phyloP scores from a whole-genome alignment of 2,888 invertebrate genomes.

The Lysandra bellargus region DNA sequence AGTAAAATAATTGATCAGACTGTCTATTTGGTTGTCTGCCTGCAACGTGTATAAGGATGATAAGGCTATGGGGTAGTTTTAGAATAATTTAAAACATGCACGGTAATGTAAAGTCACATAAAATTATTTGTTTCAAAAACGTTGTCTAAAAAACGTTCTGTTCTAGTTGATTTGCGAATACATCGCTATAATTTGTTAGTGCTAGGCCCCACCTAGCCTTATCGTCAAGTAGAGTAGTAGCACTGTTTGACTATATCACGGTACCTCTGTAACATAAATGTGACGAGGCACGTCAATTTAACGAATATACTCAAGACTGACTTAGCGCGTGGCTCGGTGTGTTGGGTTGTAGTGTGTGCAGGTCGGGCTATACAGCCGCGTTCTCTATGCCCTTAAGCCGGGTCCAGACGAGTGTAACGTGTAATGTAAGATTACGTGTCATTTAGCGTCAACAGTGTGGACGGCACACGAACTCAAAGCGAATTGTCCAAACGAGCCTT shows the following conservation, averaged over 20 bases:
- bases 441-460: too few species aligned
- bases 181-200: background rate
- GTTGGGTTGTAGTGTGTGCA: slow-evolving; percentile 35
- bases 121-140: too few species aligned
- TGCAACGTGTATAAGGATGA: background rate
- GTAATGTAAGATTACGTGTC: too few species aligned
- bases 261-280: slow-evolving; percentile 34
- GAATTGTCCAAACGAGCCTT: too few species aligned
- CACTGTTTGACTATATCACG: slow-evolving; percentile 20
- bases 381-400: background rate
- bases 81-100: background rate
- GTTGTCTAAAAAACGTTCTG: too few species aligned
- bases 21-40: background rate
- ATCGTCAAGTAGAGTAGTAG: background rate
- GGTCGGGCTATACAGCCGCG: background rate
- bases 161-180: background rate
- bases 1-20: background rate
- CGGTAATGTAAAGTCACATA: too few species aligned
- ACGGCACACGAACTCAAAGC: too few species aligned
- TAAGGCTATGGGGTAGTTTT: background rate
- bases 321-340: slow-evolving; percentile 53
- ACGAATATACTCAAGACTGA: slow-evolving; percentile 72
- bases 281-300: slow-evolving; percentile 73
- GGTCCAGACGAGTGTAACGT: too few species aligned
- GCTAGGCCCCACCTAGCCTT: background rate